These are phyloP conservation scores for Anolis carolinensis DNA, from an alignment of 2,113 vertebrate genomes.

Conservation along the genomic window DNA sequence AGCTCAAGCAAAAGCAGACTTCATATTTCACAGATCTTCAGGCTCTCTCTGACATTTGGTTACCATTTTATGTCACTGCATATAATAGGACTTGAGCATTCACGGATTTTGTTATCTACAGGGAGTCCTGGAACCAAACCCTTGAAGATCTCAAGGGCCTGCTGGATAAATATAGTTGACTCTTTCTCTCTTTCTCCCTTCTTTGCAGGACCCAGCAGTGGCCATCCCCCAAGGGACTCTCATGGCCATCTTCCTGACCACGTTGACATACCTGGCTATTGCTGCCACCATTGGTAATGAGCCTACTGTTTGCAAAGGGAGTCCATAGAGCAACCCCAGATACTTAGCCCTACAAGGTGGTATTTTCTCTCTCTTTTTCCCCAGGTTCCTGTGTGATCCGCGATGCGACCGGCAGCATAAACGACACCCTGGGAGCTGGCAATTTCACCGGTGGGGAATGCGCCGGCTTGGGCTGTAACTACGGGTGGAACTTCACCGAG, in stretches of 20 bases:
- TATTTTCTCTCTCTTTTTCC: neutral
- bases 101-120: no score
- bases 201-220: conserved; percentile 67
- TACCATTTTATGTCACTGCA: no score
- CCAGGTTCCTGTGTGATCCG: conserved; percentile 72
- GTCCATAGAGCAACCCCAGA: neutral
- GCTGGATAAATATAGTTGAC: neutral
- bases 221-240: conserved; percentile 78
- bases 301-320: neutral
- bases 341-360: neutral
- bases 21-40: no score
- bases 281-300: conserved; percentile 69
- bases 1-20: no score
- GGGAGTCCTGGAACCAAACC: no score
- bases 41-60: no score
- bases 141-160: neutral
- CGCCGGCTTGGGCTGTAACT: conserved; percentile 64
- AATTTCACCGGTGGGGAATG: conserved; percentile 63
- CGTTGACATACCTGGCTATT: conserved; percentile 70
- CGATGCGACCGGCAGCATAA: conserved; percentile 73
- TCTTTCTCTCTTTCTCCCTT: neutral
- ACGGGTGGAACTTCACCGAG: conserved; percentile 78
- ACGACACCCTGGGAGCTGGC: conserved; percentile 44
- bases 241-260: conserved; percentile 76
- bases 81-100: no score